Evolutionary conservation across 2,113 vertebrate genomes (phyloP), one percentile per base, ranked within the genome.

Genomic region (Labrus mixtus): DNA sequence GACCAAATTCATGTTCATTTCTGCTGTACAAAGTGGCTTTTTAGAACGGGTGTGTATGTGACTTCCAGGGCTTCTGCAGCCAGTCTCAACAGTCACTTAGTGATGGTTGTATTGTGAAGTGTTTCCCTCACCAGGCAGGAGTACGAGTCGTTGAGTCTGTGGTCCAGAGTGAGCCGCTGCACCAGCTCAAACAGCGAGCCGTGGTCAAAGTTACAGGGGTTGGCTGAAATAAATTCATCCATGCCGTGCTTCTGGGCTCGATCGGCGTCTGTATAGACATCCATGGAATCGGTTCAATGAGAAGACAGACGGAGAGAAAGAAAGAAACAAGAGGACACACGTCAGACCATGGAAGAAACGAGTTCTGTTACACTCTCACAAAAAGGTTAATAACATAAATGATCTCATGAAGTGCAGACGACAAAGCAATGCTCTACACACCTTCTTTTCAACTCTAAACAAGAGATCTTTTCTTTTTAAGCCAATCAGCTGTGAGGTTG

Each of bases 201-300:
- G 83, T 99, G 98, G 95, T 99, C 96, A 91, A 99, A 99, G 95
- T 96, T 98, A 95, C 98, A 99, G 81, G 98, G 98, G 92, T 99
- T 99, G 83, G 98, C 97, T 76, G 98, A 99, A 94, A 99, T 99
- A 92, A 99, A 99, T 95, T 99, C 98, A 87, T 99, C 98, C 98
- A 99, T 99, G 90, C 98, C 98, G 83, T 99, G 98, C 86, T 99
- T 99, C 95, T 99, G 98, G 81, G 98, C 98, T 92, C 98, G 97
- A 94, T 99, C 98, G 91, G 98, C 98, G 92, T 99, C 98, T 99
- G 95, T 8, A n/a, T n/a, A 39, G 17, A 59, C 22, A 54, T 2
- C 29, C 64, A 54, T 15, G 53, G 53, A 11, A 59, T 7, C n/a
- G 39, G 4, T 64, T 48, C 41, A 20, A 51, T 20, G 7, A 74